phyloP scores from a whole-genome alignment of 2,888 invertebrate genomes.

The Tipula confusa region DNA sequence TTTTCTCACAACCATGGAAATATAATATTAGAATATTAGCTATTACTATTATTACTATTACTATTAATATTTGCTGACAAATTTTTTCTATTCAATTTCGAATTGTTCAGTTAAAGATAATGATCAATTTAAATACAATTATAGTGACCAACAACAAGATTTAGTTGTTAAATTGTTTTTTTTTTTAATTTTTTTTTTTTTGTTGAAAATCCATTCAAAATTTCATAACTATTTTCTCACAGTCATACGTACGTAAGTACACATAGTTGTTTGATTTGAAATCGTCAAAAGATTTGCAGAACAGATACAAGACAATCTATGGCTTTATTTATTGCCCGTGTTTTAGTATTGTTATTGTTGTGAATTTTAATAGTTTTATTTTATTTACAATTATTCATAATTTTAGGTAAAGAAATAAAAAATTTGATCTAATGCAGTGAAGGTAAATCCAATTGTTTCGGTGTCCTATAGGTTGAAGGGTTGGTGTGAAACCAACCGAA shows the following conservation, averaged over 20 bases:
- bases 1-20: neutral
- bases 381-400: neutral
- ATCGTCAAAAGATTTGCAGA: neutral
- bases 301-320: neutral
- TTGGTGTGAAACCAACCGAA: too few relatives aligned
- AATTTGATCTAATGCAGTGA: neutral
- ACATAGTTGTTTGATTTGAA: neutral
- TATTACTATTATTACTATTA: neutral
- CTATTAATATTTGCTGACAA: slow-evolving; percentile 12
- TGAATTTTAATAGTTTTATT: neutral
- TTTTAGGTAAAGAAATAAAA: neutral
- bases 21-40: neutral
- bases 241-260: neutral
- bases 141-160: neutral
- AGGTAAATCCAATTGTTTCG: too few relatives aligned
- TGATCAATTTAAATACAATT: slow-evolving; percentile 15
- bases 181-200: neutral
- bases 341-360: neutral
- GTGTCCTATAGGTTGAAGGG: too few relatives aligned
- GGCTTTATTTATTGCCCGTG: neutral
- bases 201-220: neutral
- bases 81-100: neutral
- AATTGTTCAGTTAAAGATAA: neutral
- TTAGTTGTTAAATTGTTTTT: neutral
- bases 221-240: neutral